These are phyloP conservation scores for Rhagium mordax DNA, from an alignment of 2,888 invertebrate genomes.

Conservation along the genomic window DNA sequence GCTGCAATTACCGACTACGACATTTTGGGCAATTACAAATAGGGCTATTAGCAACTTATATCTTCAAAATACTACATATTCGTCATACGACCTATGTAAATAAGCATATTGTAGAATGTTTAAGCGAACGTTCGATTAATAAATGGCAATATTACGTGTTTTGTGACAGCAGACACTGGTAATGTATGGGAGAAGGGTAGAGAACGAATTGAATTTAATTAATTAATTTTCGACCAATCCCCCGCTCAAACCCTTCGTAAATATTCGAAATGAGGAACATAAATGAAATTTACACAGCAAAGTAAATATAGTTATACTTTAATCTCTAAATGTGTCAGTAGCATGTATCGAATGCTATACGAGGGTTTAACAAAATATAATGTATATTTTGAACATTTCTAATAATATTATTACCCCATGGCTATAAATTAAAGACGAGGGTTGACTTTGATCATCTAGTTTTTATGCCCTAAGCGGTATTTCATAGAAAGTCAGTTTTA, in stretches of 20 bases:
- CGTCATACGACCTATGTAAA: not conserved
- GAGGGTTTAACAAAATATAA: not conserved
- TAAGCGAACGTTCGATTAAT: conserved; percentile 34
- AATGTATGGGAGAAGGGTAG: conserved; percentile 33
- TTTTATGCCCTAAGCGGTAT: too few species aligned
- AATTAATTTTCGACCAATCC: conserved; percentile 59
- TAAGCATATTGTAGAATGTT: conserved; percentile 7
- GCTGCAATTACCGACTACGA: not conserved
- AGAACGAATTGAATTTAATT: conserved; percentile 56
- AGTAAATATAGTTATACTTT: conserved; percentile 46
- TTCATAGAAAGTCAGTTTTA: too few species aligned
- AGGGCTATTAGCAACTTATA: not conserved
- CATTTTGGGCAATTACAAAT: not conserved
- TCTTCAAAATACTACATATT: conserved; percentile 1
- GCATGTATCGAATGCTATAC: conserved; percentile 18
- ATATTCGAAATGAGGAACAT: conserved; percentile 54
- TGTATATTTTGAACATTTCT: too few species aligned
- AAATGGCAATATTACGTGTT: conserved; percentile 41
- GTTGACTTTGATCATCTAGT: too few species aligned
- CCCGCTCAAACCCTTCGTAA: conserved; percentile 52
- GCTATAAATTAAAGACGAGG: too few species aligned
- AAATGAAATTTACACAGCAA: conserved; percentile 54
- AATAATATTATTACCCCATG: conserved; percentile 22
- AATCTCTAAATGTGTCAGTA: conserved; percentile 41
- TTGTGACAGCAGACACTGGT: conserved; percentile 37